phyloP scores from a whole-genome alignment of 2,888 invertebrate species.

The Zygothrica quintamaculata region DNA sequence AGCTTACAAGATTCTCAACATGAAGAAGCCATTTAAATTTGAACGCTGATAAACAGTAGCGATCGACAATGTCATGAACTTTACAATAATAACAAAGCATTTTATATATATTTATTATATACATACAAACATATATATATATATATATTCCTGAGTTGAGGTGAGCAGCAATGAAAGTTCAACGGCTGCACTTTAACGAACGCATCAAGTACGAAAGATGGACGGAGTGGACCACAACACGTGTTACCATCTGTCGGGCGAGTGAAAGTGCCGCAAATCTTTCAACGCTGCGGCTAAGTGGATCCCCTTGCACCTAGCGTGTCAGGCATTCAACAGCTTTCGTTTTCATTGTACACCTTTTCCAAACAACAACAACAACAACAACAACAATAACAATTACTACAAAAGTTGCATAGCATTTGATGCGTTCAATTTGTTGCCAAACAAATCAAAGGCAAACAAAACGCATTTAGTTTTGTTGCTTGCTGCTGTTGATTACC shows the following conservation, averaged over 20 bases:
- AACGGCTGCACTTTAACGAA: constrained; percentile 71
- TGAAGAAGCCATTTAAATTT: constrained; percentile 26
- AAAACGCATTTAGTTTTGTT: constrained; percentile 47
- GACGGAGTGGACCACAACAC: constrained; percentile 46
- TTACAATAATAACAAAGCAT: constrained; percentile 58
- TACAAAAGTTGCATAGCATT: constrained; percentile 48
- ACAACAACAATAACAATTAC: constrained; percentile 17
- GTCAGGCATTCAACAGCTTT: constrained; percentile 50
- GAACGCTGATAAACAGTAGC: constrained; percentile 37
- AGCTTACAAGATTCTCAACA: too few relatives aligned
- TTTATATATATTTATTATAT: constrained; percentile 38
- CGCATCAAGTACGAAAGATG: background rate
- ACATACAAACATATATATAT: constrained; percentile 16
- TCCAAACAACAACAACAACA: constrained; percentile 24
- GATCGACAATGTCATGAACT: constrained; percentile 59
- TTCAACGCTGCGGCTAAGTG: constrained; percentile 67
- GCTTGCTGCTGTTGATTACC: constrained; percentile 65
- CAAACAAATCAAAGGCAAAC: constrained; percentile 74
- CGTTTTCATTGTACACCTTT: constrained; percentile 64
- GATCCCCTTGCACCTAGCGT: constrained; percentile 36
- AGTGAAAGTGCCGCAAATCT: constrained; percentile 75
- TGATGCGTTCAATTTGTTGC: constrained; percentile 79
- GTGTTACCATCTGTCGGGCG: constrained; percentile 69
- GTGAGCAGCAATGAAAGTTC: constrained; percentile 58
- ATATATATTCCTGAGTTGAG: constrained; percentile 50